Evolutionary conservation across 2,113 vertebrate genomes (phyloP), one percentile per base, ranked within the genome.

Genomic region (Haemorhous mexicanus): DNA sequence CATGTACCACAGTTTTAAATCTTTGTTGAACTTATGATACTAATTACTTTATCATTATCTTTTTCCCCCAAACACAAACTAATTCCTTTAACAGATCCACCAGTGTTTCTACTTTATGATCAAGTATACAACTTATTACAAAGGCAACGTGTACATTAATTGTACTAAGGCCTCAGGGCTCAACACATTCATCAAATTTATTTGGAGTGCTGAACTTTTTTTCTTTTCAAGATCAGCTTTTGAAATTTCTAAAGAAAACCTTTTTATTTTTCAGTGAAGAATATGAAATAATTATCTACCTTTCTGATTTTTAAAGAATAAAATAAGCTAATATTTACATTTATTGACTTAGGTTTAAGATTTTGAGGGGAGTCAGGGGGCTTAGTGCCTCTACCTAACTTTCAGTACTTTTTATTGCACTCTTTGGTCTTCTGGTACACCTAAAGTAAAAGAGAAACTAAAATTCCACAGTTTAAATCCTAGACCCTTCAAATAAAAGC

Each of bases 1-100:
- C 63, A 64, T 77, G 55, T 39, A 92, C 23, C 67, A 78, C n/a
- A 32, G 59, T 50, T 94, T 90, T 84, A 90, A 95, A 96, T 91
- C 78, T 93, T 86, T 82, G 70, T n/a, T 85, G 49, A 96, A 95
- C 27, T 87, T 84, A 87, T 14, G 13, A 68, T 92, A 89, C 56
- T 92, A 95, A 92, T 85, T 95, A 67, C 59, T 95, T 94, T 52
- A 87, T 33, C 75, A 76, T 74, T 79, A 78, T 86, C 43, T 67
- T 55, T 30, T n/a, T 43, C 22, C 22, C 13, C 30, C 39, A 81
- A 88, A 55, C 30, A 77, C 0, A 0, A 55, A 90, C 68, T 73
- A 81, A 93, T 86, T 80, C 73, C 46, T 93, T 89, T 87, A 89
- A 89, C 77, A 72, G 53, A 93, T 87, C 30, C 53, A 78, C 32